Evolutionary conservation across 2,888 invertebrate species (phyloP).

Genomic region (Tubulanus polymorphus): DNA sequence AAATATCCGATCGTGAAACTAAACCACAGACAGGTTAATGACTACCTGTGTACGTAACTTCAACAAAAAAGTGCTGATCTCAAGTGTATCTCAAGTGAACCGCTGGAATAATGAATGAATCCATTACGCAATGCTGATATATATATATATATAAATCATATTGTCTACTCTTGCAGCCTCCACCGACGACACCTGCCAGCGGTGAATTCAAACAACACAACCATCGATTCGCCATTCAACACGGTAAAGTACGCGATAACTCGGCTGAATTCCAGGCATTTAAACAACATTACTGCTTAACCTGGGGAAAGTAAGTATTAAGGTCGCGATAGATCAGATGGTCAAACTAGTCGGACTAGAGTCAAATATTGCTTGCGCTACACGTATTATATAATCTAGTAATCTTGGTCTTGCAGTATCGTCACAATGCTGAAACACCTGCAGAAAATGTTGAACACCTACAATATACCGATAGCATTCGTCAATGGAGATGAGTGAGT

Average conservation of each 20-base stretch:
- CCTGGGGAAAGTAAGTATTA: constrained; percentile 46
- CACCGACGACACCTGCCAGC: constrained; percentile 50
- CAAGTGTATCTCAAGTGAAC: too few species aligned
- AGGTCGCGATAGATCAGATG: too few species aligned
- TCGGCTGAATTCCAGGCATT: constrained; percentile 47
- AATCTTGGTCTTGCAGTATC: constrained; percentile 34
- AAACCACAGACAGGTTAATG: too few species aligned
- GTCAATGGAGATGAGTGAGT: constrained; percentile 50
- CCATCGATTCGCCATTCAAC: constrained; percentile 49
- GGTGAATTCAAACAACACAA: constrained; percentile 37
- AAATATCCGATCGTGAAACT: too few species aligned
- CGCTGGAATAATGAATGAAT: too few species aligned
- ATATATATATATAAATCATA: too few species aligned
- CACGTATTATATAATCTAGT: not conserved
- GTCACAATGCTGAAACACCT: constrained; percentile 42
- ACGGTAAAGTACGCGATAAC: constrained; percentile 40
- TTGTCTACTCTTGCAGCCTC: constrained; percentile 34
- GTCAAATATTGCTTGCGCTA: not conserved
- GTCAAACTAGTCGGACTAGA: not conserved
- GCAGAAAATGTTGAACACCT: constrained; percentile 42
- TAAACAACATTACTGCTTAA: constrained; percentile 49
- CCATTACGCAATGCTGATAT: too few species aligned
- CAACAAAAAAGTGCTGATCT: too few species aligned
- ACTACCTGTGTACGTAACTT: too few species aligned
- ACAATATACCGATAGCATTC: constrained; percentile 48